Evolutionary conservation across 2,113 vertebrate genomes (phyloP).

Genomic region (Phalacrocorax aristotelis): DNA sequence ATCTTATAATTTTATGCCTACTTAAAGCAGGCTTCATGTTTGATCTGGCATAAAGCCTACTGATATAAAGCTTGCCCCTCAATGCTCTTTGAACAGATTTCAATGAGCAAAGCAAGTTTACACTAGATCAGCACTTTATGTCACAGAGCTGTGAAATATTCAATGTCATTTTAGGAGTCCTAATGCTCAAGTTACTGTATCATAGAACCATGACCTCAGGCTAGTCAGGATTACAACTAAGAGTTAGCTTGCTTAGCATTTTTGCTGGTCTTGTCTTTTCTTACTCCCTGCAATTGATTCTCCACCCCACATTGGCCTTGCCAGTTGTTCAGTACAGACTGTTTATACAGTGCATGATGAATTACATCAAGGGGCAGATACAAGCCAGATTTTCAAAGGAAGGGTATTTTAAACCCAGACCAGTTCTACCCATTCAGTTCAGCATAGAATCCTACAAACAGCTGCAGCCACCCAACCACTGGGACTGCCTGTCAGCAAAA

Average conservation of each 20-base stretch:
- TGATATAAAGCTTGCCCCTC: background rate
- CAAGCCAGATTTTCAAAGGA: background rate
- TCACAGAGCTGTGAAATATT: background rate
- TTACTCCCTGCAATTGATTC: background rate
- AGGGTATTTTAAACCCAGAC: background rate
- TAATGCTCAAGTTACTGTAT: background rate
- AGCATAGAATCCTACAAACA: background rate
- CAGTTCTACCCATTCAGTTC: background rate
- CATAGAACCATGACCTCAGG: background rate
- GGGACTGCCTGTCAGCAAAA: background rate
- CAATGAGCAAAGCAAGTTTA: background rate
- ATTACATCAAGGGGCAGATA: background rate
- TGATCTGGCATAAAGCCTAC: background rate
- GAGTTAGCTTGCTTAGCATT: background rate
- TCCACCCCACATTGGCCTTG: background rate
- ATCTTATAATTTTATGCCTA: background rate
- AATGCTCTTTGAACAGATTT: background rate
- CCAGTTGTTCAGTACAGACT: background rate
- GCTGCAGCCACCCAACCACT: background rate
- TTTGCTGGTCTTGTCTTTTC: background rate
- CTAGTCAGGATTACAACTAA: background rate
- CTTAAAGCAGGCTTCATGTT: background rate
- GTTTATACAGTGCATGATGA: background rate
- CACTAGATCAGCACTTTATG: background rate
- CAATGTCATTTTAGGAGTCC: background rate